Evolutionary conservation across 2,888 invertebrate genomes (phyloP), one percentile per base, ranked within the genome.

Genomic region (Crematogaster levior): DNA sequence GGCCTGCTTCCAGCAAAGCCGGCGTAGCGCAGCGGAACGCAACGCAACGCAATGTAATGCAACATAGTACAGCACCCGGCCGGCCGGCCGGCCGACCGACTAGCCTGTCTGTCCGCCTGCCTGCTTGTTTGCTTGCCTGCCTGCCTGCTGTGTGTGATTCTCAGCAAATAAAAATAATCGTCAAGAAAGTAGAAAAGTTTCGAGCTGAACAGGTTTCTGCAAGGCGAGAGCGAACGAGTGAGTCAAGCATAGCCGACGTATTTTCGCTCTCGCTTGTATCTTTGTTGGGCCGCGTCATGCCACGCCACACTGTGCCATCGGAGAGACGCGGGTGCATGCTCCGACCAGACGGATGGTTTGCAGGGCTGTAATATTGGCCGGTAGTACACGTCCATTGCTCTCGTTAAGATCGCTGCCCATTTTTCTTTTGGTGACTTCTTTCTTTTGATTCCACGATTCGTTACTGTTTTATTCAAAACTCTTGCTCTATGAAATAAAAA

Each of bases 171-270:
- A 89, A 91, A 91, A 92, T 90, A 88, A 91, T 91, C 87, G 88
- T 84, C 89, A 91, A 91, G 91, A 92, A 93, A 92, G 91, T 90
- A 91, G 91, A 92, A 92, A 92, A 92, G 86, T 91, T 89, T 86
- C 58, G 83, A 91, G 88, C 37, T 90, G 91, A 94, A 94, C 94
- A 94, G 94, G 94, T 94, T 94, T 94, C 92, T 93, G 93, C 92
- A 91, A 88, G 85, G 85, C 74, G 86, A 82, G 87, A 86, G 83
- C 85, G 81, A 84, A 74, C 81, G 83, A 84, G 81, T 85, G 85
- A 85, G 79, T 74, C 18, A 10, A 21, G 34, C 63, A 37, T n/a
- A 6, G 24, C 37, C 53, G 53, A 65, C 83, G 84, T 82, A 65
- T 82, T 85, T 79, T 90, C 88, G 89, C 84, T 86, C 80, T 89